Conservation (phyloP, 2,888 invertebrate species). For the Macrostomum cliftonense region DNA sequence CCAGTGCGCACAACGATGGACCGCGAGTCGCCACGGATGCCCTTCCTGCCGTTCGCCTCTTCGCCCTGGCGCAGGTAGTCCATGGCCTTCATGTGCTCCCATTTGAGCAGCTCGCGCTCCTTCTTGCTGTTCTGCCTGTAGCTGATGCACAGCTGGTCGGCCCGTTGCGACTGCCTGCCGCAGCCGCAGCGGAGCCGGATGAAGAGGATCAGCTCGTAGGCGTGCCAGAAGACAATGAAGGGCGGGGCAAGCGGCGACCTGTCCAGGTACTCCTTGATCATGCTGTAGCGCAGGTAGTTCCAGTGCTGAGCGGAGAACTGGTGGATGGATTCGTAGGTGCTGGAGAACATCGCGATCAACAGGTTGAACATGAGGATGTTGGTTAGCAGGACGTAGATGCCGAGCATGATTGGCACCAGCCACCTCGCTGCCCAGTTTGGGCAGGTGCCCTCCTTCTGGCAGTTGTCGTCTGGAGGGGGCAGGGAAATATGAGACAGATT, state of each 20-base stretch:
- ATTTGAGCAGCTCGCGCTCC: slow-evolving; percentile 21
- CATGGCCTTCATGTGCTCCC: slow-evolving; percentile 34
- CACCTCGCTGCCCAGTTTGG: slow-evolving; percentile 19
- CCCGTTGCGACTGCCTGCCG: neutral
- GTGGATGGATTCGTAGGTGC: slow-evolving; percentile 10
- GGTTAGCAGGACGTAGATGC: slow-evolving; percentile 31
- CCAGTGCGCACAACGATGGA: slow-evolving; percentile 5
- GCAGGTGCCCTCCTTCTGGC: slow-evolving; percentile 15
- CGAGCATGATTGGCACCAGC: slow-evolving; percentile 25
- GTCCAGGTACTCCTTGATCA: slow-evolving; percentile 32
- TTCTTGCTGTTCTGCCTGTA: slow-evolving; percentile 17
- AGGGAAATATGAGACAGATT: too few relatives aligned
- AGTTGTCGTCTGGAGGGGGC: slow-evolving; percentile 3
- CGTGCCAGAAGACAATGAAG: slow-evolving; percentile 26
- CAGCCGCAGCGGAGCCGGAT: neutral
- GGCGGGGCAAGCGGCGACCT: slow-evolving; percentile 32
- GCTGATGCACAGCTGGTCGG: neutral
- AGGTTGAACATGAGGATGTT: slow-evolving; percentile 36
- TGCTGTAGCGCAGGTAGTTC: slow-evolving; percentile 22
- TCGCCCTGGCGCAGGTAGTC: slow-evolving; percentile 21
- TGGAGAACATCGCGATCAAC: slow-evolving; percentile 31
- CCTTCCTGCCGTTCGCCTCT: slow-evolving; percentile 5
- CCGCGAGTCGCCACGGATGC: slow-evolving; percentile 4
- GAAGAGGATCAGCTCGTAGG: slow-evolving; percentile 12
- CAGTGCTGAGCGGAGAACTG: slow-evolving; percentile 9